Percentiles rank a stretch among this genome's conserved stretches.
These are phyloP conservation scores for Elachura formosa DNA, from an alignment of 2,113 vertebrate genomes.

Conservation along the genomic window DNA sequence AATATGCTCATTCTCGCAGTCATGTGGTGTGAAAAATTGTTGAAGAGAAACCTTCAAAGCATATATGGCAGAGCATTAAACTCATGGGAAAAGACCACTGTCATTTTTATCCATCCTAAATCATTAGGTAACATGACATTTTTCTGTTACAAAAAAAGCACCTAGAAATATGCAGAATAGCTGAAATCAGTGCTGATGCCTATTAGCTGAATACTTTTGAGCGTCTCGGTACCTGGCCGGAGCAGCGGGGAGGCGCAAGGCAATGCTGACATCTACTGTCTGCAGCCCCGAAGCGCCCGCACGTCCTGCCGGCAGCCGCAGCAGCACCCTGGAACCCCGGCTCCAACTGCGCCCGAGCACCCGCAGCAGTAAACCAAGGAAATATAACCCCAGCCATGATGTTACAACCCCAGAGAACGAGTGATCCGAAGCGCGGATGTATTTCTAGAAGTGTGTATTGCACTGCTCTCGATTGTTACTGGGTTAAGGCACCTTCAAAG, in stretches of 20 bases:
- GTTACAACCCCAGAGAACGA: not conserved
- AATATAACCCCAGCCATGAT: fast-evolving
- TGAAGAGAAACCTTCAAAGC: not conserved
- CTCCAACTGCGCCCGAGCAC: not conserved
- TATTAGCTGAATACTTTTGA: not conserved
- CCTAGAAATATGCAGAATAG: not conserved
- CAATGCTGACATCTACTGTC: constrained; percentile 67
- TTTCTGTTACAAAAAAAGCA: not conserved
- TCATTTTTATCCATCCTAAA: not conserved
- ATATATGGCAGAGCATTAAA: not conserved
- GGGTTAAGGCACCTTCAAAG: not conserved
- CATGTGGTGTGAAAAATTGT: fast-evolving
- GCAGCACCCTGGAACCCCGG: not conserved
- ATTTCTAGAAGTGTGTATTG: not conserved
- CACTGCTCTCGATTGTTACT: fast-evolving
- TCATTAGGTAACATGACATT: not conserved
- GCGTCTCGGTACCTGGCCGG: not conserved
- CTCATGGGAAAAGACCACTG: not conserved
- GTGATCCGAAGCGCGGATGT: not conserved
- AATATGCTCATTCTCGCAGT: not conserved
- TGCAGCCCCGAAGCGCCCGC: not conserved
- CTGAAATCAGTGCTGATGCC: not conserved
- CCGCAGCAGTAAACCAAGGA: not conserved
- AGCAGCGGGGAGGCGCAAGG: not conserved
- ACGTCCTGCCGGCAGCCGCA: not conserved